These are phyloP conservation scores for Idaea biselata DNA, from an alignment of 2,888 invertebrate genomes.

Conservation along the genomic window DNA sequence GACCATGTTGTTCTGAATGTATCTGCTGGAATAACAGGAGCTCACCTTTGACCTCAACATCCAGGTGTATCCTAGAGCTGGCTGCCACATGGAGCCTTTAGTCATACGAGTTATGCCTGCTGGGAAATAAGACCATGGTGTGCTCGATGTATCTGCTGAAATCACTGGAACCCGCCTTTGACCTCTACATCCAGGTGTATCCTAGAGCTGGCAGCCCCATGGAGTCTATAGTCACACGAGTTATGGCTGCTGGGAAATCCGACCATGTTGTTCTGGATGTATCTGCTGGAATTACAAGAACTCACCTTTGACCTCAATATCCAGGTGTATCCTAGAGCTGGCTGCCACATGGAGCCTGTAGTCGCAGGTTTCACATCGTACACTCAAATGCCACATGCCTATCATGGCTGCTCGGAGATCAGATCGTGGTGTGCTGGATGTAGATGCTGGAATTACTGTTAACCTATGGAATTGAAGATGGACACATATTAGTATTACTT, in stretches of 20 bases:
- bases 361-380: conserved; percentile 66
- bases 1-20: too few species aligned
- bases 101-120: conserved; percentile 55
- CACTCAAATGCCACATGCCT: conserved; percentile 71
- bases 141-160: not conserved
- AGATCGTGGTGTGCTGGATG: conserved; percentile 22
- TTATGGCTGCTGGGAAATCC: conserved; percentile 30
- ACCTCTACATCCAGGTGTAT: conserved; percentile 53
- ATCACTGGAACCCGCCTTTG: not conserved
- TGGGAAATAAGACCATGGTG: conserved; percentile 32
- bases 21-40: too few species aligned
- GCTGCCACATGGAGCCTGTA: conserved; percentile 62
- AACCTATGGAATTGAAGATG: conserved; percentile 39
- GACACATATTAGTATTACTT: not conserved
- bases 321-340: conserved; percentile 54
- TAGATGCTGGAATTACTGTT: conserved; percentile 53
- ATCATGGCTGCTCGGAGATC: conserved; percentile 43
- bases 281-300: not conserved
- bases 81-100: conserved; percentile 62
- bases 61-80: conserved; percentile 52
- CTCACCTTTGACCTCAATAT: conserved; percentile 29
- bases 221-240: conserved; percentile 61
- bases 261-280: conserved; percentile 14
- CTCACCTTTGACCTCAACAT: too few species aligned
- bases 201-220: conserved; percentile 54